Percentiles rank a stretch among this genome's conserved stretches.
Evolutionary conservation across 1,140 invertebrate genomes (phyloP).

Genomic region (Drosophila auraria): DNA sequence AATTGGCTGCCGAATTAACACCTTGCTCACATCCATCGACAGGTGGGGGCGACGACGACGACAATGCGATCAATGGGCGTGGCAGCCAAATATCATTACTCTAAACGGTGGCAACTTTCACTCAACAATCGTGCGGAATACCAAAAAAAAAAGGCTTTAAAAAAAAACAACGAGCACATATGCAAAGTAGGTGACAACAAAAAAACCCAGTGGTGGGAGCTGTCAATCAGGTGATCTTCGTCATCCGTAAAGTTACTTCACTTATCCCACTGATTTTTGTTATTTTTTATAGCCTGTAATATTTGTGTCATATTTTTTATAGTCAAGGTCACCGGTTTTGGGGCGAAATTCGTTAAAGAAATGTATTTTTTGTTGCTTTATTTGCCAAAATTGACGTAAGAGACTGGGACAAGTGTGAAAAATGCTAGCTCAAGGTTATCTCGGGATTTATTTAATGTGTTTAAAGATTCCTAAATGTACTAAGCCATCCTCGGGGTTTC

Average conservation of each 20-base stretch:
- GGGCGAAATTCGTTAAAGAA: slow-evolving; percentile 8
- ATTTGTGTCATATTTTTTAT: slow-evolving; percentile 68
- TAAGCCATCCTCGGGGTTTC: too few relatives aligned
- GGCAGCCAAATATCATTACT: slow-evolving; percentile 42
- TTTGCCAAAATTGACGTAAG: background rate
- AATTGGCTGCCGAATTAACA: slow-evolving; percentile 75
- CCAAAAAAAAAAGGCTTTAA: slow-evolving; percentile 54
- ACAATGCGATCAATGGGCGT: slow-evolving; percentile 53
- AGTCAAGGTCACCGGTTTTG: slow-evolving; percentile 60
- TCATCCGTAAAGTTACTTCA: slow-evolving; percentile 71
- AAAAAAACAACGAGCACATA: slow-evolving; percentile 33
- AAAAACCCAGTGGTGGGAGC: slow-evolving; percentile 19
- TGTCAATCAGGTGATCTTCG: slow-evolving; percentile 60
- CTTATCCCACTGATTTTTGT: slow-evolving; percentile 22
- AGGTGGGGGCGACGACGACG: slow-evolving; percentile 45
- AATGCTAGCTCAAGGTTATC: background rate
- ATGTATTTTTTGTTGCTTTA: background rate
- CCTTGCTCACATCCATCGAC: slow-evolving; percentile 71
- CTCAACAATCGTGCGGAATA: slow-evolving; percentile 76
- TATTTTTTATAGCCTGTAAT: slow-evolving; percentile 34
- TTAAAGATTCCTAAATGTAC: too few relatives aligned
- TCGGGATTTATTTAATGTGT: too few relatives aligned
- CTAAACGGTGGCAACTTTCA: slow-evolving; percentile 81
- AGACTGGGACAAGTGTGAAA: background rate
- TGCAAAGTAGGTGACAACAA: slow-evolving; percentile 54